Evolutionary conservation across 2,797 vertebrate species (phyloP).

Genomic region (Enteromius paludinosus): DNA sequence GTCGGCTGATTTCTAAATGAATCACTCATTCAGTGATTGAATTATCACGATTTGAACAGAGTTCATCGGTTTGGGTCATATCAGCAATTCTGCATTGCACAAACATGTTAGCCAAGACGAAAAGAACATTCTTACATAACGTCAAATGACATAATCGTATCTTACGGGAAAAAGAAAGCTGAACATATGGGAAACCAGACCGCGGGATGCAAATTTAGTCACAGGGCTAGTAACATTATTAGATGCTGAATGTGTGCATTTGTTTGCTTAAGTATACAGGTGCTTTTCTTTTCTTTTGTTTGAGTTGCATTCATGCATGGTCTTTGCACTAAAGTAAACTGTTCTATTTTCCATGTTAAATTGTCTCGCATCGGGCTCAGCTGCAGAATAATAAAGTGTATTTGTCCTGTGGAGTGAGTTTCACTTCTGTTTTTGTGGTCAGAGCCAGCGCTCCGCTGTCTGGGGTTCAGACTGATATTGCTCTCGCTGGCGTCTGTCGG

Average conservation of each 20-base stretch:
- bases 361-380: not conserved
- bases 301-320: not conserved
- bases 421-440: constrained; percentile 17
- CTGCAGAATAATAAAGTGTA: constrained; percentile 3
- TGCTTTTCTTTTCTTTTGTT: not conserved
- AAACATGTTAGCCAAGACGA: not conserved
- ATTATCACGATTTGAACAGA: not conserved
- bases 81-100: not conserved
- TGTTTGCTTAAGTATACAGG: not conserved
- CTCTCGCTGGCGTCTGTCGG: constrained; percentile 24
- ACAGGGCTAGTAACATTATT: not conserved
- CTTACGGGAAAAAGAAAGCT: not conserved
- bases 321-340: not conserved
- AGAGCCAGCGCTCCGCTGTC: not conserved
- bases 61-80: not conserved
- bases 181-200: not conserved
- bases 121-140: constrained; percentile 38
- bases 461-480: constrained; percentile 17
- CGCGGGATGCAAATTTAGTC: not conserved
- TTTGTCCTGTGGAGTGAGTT: constrained; percentile 10
- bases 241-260: not conserved
- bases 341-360: not conserved
- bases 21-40: not conserved
- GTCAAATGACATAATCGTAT: not conserved
- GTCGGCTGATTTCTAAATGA: not conserved